phyloP scores from a whole-genome alignment of 1,140 invertebrate species.

The Caenorhabditis remanei region DNA sequence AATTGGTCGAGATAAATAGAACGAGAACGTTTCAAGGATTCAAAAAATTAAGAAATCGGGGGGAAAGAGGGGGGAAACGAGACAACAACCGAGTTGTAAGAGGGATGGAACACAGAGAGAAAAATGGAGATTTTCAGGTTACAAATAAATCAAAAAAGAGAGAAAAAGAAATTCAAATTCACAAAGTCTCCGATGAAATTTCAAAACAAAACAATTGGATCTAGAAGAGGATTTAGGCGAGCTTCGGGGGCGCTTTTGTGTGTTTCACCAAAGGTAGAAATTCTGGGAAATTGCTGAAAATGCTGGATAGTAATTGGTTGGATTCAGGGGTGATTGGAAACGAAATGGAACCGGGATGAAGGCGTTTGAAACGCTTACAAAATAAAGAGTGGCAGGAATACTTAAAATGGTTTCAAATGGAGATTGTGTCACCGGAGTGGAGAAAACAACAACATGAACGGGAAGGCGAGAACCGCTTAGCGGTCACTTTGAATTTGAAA shows the following conservation, averaged over 20 bases:
- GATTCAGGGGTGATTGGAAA: not conserved
- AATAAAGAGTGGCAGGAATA: conserved; percentile 14
- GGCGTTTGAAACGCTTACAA: conserved; percentile 45
- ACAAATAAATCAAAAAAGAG: not conserved
- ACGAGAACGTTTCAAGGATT: conserved; percentile 13
- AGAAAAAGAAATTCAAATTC: not conserved
- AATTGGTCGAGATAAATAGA: not conserved
- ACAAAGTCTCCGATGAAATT: conserved; percentile 43
- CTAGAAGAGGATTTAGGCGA: not conserved
- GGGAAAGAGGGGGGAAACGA: not conserved
- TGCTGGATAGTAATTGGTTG: not conserved
- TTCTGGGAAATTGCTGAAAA: conserved; percentile 35
- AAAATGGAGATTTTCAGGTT: conserved; percentile 16
- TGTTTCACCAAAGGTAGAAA: conserved; percentile 23
- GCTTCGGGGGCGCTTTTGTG: not conserved
- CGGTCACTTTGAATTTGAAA: conserved; percentile 31
- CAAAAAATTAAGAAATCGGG: not conserved
- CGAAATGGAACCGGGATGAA: not conserved
- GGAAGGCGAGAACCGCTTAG: not conserved
- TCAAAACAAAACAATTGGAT: conserved; percentile 2
- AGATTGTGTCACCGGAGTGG: conserved; percentile 16
- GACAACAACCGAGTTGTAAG: conserved; percentile 15
- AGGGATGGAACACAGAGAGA: conserved; percentile 30
- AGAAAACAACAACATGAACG: conserved; percentile 19
- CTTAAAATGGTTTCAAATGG: not conserved